Evolutionary conservation across 2,113 vertebrate species (phyloP).

Genomic region (Loxodonta africana): DNA sequence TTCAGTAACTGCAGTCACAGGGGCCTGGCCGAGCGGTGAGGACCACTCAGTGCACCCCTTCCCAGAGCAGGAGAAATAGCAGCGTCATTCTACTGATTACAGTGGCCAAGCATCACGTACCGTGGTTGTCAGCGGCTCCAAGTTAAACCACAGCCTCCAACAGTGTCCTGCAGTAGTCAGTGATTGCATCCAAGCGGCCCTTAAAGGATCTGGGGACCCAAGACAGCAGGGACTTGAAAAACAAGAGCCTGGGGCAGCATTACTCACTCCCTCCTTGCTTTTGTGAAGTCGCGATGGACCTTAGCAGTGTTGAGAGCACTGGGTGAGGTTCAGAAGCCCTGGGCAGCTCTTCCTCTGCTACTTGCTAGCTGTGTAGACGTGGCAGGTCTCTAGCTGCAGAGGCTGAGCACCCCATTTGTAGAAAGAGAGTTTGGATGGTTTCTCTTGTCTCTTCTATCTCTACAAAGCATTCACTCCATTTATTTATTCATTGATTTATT

Average conservation of each 20-base stretch:
- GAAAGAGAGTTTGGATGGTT: background rate
- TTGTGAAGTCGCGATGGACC: background rate
- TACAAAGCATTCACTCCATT: constrained; percentile 29
- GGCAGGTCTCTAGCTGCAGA: background rate
- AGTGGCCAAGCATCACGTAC: background rate
- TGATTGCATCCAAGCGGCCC: background rate
- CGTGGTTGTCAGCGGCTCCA: background rate
- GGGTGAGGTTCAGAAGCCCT: background rate
- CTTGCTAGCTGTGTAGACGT: background rate
- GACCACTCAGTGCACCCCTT: background rate
- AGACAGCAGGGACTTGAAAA: background rate
- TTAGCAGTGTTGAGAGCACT: background rate
- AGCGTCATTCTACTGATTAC: background rate
- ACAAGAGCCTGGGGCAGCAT: background rate
- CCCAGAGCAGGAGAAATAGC: background rate
- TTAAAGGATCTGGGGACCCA: background rate
- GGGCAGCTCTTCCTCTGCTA: background rate
- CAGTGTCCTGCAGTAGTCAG: background rate
- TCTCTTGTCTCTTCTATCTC: constrained; percentile 10
- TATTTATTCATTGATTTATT: no score
- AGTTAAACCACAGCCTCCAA: constrained; percentile 35
- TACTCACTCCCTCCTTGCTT: background rate
- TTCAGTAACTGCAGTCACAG: background rate
- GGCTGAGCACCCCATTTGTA: background rate
- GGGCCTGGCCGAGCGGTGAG: background rate